Conservation (phyloP, 2,888 invertebrate genomes). For the Thecophora atra region DNA sequence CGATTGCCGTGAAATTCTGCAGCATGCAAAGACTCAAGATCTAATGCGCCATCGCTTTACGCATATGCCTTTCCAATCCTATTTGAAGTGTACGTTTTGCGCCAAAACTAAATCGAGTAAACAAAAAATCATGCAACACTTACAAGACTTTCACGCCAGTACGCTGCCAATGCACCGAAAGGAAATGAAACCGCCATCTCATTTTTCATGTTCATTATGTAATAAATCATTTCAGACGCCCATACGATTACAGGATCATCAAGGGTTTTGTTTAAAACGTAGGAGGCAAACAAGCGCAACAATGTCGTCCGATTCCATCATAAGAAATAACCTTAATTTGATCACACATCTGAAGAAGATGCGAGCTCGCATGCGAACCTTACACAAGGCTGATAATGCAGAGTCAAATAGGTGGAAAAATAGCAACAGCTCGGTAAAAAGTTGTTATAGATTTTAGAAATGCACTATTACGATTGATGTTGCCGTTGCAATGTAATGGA, state of each 20-base stretch:
- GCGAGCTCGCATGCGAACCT: conserved; percentile 39
- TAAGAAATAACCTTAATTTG: conserved; percentile 44
- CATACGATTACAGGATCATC: conserved; percentile 46
- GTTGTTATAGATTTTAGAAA: not conserved
- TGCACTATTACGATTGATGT: not conserved
- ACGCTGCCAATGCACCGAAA: not conserved
- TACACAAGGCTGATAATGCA: conserved; percentile 24
- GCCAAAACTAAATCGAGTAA: conserved; percentile 58
- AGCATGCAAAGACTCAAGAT: conserved; percentile 49
- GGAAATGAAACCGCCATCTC: conserved; percentile 3
- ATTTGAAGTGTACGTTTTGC: conserved; percentile 56
- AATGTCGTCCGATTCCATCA: conserved; percentile 35
- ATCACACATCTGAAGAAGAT: conserved; percentile 45
- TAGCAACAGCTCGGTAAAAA: not conserved
- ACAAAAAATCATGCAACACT: conserved; percentile 56
- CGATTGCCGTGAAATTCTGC: conserved; percentile 51
- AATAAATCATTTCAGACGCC: conserved; percentile 48
- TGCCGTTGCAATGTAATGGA: no score
- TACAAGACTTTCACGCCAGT: conserved; percentile 51
- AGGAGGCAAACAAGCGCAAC: not conserved
- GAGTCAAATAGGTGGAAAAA: not conserved
- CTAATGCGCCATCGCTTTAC: conserved; percentile 58
- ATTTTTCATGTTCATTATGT: conserved; percentile 49
- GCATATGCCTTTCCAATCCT: conserved; percentile 58
- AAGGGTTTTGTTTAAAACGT: conserved; percentile 34